A percentile compares a stretch with the other conserved stretches of the same genome.
phyloP scores from a whole-genome alignment of 92 coral and sea anemone species.

The Paramuricea clavata region DNA sequence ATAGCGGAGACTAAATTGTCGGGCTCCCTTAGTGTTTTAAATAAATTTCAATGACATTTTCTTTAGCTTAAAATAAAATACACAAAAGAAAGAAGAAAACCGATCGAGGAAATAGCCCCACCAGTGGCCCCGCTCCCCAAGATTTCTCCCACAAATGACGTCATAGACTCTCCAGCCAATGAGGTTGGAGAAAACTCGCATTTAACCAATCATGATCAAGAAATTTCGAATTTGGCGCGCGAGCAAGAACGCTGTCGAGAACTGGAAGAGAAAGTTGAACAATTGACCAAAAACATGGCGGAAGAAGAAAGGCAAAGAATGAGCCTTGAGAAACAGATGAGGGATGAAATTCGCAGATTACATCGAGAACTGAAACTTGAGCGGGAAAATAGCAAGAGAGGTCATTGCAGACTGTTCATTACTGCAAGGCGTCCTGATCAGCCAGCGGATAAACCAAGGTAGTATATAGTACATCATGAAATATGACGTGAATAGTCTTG shows the following conservation, averaged over 20 bases:
- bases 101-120: conserved; percentile 13
- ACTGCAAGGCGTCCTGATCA: conserved; percentile 6
- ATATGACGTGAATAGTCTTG: not conserved
- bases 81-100: conserved; percentile 55
- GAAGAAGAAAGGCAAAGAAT: conserved; percentile 79
- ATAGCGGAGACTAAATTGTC: too few relatives aligned
- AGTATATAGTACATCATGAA: not conserved
- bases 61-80: conserved; percentile 56
- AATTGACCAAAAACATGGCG: conserved; percentile 72
- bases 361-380: conserved; percentile 31
- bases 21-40: not conserved
- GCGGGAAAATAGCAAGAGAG: conserved; percentile 9
- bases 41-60: not conserved
- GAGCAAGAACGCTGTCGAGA: conserved; percentile 68
- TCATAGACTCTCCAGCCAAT: conserved; percentile 41
- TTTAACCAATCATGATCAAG: conserved; percentile 4
- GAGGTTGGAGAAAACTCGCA: not conserved
- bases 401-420: conserved; percentile 33
- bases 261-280: conserved; percentile 80
- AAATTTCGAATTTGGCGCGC: conserved; percentile 42
- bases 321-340: conserved; percentile 76
- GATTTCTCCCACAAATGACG: conserved; percentile 5
- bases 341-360: conserved; percentile 40
- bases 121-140: conserved; percentile 13
- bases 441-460: conserved; percentile 17